Conservation (phyloP, 2,888 invertebrate species). For the Drosophila monieri region DNA sequence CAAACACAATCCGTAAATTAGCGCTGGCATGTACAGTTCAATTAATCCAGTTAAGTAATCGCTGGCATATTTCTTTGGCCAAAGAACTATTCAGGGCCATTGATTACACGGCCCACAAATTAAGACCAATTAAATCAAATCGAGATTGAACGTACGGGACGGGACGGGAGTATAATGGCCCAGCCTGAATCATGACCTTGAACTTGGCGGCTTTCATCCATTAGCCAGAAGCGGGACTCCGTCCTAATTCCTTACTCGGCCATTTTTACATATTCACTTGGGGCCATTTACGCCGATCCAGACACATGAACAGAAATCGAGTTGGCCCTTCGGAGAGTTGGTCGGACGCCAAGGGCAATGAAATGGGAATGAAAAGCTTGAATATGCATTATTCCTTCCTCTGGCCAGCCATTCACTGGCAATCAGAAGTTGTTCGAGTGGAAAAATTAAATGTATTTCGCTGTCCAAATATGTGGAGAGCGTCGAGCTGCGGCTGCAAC, state of each 20-base stretch:
- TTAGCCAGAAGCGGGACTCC: conserved; percentile 21
- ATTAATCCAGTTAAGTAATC: conserved; percentile 42
- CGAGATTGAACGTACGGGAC: conserved; percentile 23
- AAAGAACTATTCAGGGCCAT: conserved; percentile 21
- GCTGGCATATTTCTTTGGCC: conserved; percentile 26
- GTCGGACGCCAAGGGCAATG: conserved; percentile 8
- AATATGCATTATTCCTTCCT: conserved; percentile 40
- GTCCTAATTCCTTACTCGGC: conserved; percentile 27
- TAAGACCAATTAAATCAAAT: conserved; percentile 49
- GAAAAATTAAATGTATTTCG: conserved; percentile 38
- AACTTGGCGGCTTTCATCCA: conserved; percentile 47
- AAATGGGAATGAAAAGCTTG: conserved; percentile 31
- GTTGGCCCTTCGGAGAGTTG: conserved; percentile 29
- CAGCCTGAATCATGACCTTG: conserved; percentile 45
- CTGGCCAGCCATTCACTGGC: conserved; percentile 26
- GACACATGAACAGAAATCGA: conserved; percentile 13
- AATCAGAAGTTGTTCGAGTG: conserved; percentile 48
- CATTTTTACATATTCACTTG: conserved; percentile 28
- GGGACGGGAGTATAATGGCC: neutral
- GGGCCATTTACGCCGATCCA: conserved; percentile 24
- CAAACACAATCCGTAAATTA: conserved; percentile 28
- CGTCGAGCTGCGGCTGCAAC: conserved; percentile 2
- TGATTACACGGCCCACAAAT: conserved; percentile 40
- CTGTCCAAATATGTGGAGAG: conserved; percentile 16
- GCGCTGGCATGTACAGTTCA: conserved; percentile 20